These are phyloP conservation scores for Stenolophus ochropezus DNA, from an alignment of 2,888 invertebrate genomes.

Conservation along the genomic window DNA sequence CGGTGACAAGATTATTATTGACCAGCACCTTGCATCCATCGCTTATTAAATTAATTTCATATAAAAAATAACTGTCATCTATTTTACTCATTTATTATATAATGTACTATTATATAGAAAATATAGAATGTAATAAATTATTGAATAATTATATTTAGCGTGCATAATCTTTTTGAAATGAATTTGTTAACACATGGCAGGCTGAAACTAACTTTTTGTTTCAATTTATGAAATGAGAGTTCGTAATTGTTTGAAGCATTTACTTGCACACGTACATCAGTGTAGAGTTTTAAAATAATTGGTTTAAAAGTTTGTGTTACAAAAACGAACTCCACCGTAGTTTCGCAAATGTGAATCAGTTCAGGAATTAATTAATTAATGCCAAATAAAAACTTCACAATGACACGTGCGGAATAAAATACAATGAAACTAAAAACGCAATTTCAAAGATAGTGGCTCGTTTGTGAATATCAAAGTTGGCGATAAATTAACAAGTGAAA, in stretches of 20 bases:
- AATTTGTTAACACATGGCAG: not conserved
- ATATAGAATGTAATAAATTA: too few relatives aligned
- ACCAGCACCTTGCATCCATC: too few relatives aligned
- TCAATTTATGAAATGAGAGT: not conserved
- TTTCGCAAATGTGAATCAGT: constrained; percentile 1
- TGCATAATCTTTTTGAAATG: too few relatives aligned
- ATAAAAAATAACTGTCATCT: too few relatives aligned
- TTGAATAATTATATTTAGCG: not conserved
- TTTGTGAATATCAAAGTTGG: not conserved
- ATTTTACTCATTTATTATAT: too few relatives aligned
- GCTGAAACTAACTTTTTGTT: not conserved
- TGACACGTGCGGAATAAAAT: not conserved
- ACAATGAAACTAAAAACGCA: not conserved
- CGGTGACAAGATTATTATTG: too few relatives aligned
- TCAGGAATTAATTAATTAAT: constrained; percentile 39
- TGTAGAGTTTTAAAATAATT: constrained; percentile 9
- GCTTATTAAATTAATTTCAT: too few relatives aligned
- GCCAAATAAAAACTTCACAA: constrained; percentile 21
- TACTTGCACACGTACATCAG: not conserved
- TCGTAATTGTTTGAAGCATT: not conserved
- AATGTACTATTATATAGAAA: too few relatives aligned
- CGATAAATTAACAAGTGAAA: constrained; percentile 38
- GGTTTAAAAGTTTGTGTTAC: not conserved
- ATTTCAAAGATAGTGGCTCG: constrained; percentile 11
- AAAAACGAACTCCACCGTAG: not conserved